phyloP scores from a whole-genome alignment of 1,140 invertebrate genomes.

The Plectrocnemia conspersa region DNA sequence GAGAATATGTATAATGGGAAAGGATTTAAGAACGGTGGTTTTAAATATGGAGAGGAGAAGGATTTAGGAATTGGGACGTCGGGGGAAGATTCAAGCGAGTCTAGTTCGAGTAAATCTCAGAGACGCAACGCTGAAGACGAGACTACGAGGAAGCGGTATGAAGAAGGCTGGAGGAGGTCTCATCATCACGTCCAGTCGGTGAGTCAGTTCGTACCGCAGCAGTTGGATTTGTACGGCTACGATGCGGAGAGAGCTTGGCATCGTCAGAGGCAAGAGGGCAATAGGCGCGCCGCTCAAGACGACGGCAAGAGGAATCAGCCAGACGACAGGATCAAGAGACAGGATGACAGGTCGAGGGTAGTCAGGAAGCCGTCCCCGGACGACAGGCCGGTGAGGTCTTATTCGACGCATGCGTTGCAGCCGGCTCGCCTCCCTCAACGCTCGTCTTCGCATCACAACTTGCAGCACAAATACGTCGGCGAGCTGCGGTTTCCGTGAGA shows the following conservation, averaged over 20 bases:
- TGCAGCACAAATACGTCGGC: conserved; percentile 55
- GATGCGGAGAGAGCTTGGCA: conserved; percentile 52
- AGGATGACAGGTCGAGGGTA: conserved; percentile 41
- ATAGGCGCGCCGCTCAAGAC: conserved; percentile 42
- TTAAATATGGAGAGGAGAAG: conserved; percentile 67
- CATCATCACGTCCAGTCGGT: conserved; percentile 50
- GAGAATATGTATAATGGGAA: conserved; percentile 54
- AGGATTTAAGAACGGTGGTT: conserved; percentile 51
- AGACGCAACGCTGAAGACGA: conserved; percentile 55
- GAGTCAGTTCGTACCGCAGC: conserved; percentile 56
- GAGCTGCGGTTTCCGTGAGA: conserved; percentile 57
- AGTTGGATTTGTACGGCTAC: conserved; percentile 54
- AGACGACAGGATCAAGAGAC: conserved; percentile 31
- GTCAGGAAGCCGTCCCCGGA: conserved; percentile 28
- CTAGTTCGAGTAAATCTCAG: conserved; percentile 65
- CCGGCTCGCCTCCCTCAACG: conserved; percentile 44
- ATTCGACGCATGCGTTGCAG: conserved; percentile 52
- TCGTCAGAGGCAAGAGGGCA: conserved; percentile 47
- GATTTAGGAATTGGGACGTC: conserved; percentile 83
- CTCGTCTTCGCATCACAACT: conserved; percentile 52
- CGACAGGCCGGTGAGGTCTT: conserved; percentile 45
- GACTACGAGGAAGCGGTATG: conserved; percentile 54
- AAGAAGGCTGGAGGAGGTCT: conserved; percentile 67
- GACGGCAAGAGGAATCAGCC: conserved; percentile 39
- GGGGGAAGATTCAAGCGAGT: conserved; percentile 71